Evolutionary conservation across 1,140 invertebrate genomes (phyloP).

Genomic region (Doryteuthis pealeii): DNA sequence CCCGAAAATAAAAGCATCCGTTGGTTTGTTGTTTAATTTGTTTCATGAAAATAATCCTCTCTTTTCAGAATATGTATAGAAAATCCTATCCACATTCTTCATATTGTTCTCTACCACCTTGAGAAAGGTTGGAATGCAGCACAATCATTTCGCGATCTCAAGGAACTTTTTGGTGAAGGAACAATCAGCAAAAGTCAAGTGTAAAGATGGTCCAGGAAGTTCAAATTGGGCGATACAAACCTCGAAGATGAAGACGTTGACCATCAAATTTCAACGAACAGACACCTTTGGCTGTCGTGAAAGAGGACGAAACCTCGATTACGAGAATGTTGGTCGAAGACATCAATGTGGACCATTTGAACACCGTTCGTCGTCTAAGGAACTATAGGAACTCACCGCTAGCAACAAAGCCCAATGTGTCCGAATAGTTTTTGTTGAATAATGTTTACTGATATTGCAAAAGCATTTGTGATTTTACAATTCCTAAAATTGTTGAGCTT

Average conservation of each 20-base stretch:
- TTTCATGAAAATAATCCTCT: neutral
- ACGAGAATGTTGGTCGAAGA: conserved; percentile 11
- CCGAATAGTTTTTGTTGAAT: too few species aligned
- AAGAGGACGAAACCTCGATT: conserved; percentile 18
- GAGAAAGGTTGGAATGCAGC: neutral
- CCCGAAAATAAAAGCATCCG: too few species aligned
- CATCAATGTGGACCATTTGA: conserved; percentile 23
- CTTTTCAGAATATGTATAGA: neutral
- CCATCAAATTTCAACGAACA: neutral
- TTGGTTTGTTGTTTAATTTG: neutral
- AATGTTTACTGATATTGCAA: too few species aligned
- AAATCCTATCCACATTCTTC: too few species aligned
- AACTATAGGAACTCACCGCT: neutral
- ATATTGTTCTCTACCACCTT: neutral
- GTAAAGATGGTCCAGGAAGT: neutral
- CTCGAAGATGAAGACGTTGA: neutral
- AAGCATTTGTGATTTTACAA: too few species aligned
- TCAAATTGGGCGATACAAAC: neutral
- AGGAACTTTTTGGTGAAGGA: neutral
- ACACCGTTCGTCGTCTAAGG: conserved; percentile 21
- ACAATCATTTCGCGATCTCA: neutral
- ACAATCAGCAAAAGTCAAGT: neutral
- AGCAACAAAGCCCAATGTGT: conserved; percentile 3
- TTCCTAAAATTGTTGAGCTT: too few species aligned
- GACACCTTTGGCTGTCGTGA: neutral